Conservation (phyloP, 2,797 vertebrate species). For the Cynopterus sphinx region DNA sequence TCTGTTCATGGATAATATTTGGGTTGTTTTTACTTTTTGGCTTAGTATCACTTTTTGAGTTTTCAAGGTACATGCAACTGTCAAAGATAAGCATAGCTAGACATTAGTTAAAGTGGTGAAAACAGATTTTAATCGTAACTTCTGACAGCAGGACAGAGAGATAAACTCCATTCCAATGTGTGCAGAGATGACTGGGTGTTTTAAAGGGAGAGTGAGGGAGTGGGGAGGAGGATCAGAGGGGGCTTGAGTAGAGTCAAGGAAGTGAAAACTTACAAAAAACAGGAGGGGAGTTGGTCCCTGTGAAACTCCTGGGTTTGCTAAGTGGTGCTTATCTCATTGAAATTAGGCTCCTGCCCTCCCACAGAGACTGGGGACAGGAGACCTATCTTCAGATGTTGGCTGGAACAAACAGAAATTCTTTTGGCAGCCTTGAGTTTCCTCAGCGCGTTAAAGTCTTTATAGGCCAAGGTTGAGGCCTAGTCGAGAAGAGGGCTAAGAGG, state of each 20-base stretch:
- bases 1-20: background rate
- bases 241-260: background rate
- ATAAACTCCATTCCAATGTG: background rate
- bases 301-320: background rate
- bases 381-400: background rate
- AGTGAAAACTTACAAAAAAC: background rate
- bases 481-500: background rate
- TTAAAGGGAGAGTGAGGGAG: background rate
- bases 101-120: background rate
- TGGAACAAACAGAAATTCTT: background rate
- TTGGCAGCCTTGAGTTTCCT: background rate
- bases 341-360: background rate
- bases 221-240: background rate
- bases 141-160: background rate
- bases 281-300: background rate
- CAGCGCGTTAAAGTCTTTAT: background rate
- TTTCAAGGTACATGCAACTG: background rate
- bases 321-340: background rate
- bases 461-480: background rate
- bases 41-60: background rate
- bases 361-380: background rate
- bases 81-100: background rate
- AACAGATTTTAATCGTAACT: background rate
- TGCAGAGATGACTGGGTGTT: background rate
- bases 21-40: background rate